phyloP scores from a whole-genome alignment of 2,888 invertebrate genomes.

The Hydraecia micacea region DNA sequence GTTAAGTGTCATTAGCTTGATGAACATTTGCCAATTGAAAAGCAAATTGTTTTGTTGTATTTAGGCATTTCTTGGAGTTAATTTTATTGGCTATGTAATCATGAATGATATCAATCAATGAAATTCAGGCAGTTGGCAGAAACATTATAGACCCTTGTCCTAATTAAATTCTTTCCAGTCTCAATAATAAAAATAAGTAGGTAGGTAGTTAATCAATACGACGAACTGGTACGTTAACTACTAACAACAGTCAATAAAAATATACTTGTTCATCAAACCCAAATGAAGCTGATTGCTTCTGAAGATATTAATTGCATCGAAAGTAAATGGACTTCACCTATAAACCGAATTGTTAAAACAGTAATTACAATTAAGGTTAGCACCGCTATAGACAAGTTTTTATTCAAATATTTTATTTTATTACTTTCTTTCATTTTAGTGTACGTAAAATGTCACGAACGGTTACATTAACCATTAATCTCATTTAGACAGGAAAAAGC shows the following conservation, averaged over 20 bases:
- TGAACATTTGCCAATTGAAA: not conserved
- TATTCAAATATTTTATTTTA: slow-evolving; percentile 36
- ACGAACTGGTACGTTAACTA: not conserved
- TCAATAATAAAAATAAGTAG: not conserved
- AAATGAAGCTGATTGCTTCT: slow-evolving; percentile 37
- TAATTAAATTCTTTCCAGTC: not conserved
- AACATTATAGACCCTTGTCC: not conserved
- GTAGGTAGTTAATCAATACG: not conserved
- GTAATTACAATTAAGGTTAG: slow-evolving; percentile 35
- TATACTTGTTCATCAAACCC: slow-evolving; percentile 23
- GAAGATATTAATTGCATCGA: slow-evolving; percentile 35
- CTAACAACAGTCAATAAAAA: slow-evolving; percentile 33
- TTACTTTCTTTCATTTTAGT: slow-evolving; percentile 32
- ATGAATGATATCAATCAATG: not conserved
- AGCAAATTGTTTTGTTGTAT: not conserved
- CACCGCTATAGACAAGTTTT: slow-evolving; percentile 27
- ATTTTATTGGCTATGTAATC: not conserved
- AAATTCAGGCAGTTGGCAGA: not conserved
- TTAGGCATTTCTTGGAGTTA: not conserved
- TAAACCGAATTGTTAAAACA: slow-evolving; percentile 32
- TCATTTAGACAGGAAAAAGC: slow-evolving; percentile 58
- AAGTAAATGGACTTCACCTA: slow-evolving; percentile 36
- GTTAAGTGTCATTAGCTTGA: not conserved
- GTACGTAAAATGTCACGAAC: slow-evolving; percentile 34
- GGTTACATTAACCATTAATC: slow-evolving; percentile 52